A percentile compares a stretch with the other conserved stretches of the same genome.
These are phyloP conservation scores for Nephrotoma flavescens DNA, from an alignment of 2,888 invertebrate genomes.

Conservation along the genomic window DNA sequence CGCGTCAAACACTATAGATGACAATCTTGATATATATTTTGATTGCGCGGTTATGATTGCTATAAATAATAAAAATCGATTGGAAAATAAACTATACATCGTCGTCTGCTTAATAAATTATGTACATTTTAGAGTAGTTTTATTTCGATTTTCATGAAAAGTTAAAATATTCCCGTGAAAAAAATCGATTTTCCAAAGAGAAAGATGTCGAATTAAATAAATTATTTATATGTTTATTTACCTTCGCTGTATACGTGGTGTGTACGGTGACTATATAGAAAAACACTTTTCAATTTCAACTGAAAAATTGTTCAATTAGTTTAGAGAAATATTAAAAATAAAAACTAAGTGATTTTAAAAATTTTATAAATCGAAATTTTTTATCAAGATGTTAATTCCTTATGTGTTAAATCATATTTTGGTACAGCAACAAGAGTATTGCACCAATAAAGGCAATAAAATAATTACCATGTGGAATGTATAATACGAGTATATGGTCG, in stretches of 20 bases:
- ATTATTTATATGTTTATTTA: neutral
- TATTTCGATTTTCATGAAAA: neutral
- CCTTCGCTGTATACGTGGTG: neutral
- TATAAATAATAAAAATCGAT: neutral
- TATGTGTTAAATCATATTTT: neutral
- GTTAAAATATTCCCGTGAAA: neutral
- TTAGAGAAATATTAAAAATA: neutral
- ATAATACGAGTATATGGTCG: neutral
- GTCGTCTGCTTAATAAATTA: neutral
- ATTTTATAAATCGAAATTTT: neutral
- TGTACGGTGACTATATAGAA: neutral
- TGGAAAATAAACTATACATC: neutral
- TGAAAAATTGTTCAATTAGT: neutral
- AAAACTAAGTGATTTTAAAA: neutral
- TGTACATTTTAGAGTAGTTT: neutral
- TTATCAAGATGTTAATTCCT: neutral
- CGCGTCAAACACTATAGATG: neutral
- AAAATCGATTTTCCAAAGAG: neutral
- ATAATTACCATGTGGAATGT: neutral
- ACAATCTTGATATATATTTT: neutral
- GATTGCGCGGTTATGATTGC: neutral
- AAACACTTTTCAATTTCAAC: neutral
- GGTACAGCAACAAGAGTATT: neutral
- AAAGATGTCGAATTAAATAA: neutral
- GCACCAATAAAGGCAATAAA: neutral